phyloP scores from a whole-genome alignment of 1,140 invertebrate species.

The Hylyphantes graminicola region DNA sequence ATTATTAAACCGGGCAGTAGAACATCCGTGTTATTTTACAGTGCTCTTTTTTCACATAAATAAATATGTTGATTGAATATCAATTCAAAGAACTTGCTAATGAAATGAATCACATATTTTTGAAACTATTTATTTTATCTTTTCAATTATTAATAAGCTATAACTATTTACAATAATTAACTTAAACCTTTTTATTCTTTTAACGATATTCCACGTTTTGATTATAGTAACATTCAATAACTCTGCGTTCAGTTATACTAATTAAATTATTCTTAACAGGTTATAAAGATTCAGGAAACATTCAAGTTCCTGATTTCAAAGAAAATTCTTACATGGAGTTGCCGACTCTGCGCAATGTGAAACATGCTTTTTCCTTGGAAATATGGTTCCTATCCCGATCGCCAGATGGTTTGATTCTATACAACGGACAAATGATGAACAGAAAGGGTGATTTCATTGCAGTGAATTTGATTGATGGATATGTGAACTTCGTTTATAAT shows the following conservation, averaged over 20 bases:
- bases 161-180: too few species aligned
- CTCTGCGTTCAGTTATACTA: not conserved
- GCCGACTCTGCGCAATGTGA: slow-evolving; percentile 79
- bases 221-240: not conserved
- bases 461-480: slow-evolving; percentile 81
- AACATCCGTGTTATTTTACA: too few species aligned
- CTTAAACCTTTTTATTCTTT: too few species aligned
- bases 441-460: slow-evolving; percentile 85
- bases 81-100: too few species aligned
- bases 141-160: too few species aligned
- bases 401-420: slow-evolving; percentile 83
- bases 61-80: too few species aligned
- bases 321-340: slow-evolving; percentile 82
- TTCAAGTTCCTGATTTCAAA: slow-evolving; percentile 70
- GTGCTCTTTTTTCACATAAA: too few species aligned
- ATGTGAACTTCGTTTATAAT: slow-evolving; percentile 85
- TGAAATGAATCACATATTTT: too few species aligned
- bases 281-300: slow-evolving; percentile 47
- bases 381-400: slow-evolving; percentile 85
- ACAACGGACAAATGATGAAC: slow-evolving; percentile 78
- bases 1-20: too few species aligned
- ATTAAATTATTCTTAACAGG: slow-evolving; percentile 10
- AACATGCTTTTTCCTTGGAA: slow-evolving; percentile 83
- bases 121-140: too few species aligned
- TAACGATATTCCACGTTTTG: too few species aligned